Evolutionary conservation across 2,113 vertebrate genomes (phyloP).

Genomic region (Pica pica): DNA sequence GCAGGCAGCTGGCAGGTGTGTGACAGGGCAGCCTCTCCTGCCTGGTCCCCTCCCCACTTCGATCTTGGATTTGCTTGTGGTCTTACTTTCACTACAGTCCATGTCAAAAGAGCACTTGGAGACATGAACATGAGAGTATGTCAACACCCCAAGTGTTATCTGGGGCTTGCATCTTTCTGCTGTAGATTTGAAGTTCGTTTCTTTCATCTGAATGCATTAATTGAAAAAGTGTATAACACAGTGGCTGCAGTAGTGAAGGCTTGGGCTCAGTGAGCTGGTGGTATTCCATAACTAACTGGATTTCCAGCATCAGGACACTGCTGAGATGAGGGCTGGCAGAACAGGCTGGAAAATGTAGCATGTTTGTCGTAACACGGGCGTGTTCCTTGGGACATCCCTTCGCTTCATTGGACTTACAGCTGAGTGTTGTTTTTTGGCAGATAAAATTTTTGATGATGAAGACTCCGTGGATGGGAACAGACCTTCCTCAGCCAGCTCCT

Average conservation of each 20-base stretch:
- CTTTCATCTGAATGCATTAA: neutral
- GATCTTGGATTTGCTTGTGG: neutral
- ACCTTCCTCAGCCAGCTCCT: constrained; percentile 92
- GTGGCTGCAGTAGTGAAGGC: neutral
- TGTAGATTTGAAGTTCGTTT: neutral
- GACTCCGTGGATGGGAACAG: constrained; percentile 95
- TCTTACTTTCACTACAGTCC: neutral
- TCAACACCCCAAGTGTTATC: neutral
- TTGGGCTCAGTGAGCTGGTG: neutral
- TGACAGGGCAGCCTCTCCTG: neutral
- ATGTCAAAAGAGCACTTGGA: neutral
- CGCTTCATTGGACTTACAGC: neutral
- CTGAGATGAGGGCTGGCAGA: neutral
- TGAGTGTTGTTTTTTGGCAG: constrained; percentile 64
- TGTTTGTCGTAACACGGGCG: accelerated
- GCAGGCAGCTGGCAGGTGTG: neutral
- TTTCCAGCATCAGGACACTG: neutral
- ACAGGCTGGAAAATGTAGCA: neutral
- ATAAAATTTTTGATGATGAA: constrained; percentile 99
- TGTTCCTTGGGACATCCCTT: neutral
- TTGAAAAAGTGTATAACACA: neutral
- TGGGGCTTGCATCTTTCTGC: neutral
- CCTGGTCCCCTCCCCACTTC: neutral
- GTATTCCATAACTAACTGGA: neutral
- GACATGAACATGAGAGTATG: neutral